Base-by-base conservation (phyloP, 2,888 invertebrate species). In the Caenorhabditis doughertyi region DNA sequence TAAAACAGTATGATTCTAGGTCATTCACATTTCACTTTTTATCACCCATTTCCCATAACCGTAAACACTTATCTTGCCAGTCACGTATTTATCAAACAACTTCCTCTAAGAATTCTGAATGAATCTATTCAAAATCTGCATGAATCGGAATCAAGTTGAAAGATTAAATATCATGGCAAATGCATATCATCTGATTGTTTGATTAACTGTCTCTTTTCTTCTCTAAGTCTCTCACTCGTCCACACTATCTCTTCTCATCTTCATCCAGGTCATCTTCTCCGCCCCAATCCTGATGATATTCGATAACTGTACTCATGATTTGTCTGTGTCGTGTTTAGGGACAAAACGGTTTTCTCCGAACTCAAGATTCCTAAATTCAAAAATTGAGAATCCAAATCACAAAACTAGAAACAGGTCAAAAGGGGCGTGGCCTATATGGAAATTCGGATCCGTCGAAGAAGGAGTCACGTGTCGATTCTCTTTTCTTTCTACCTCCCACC, bases 121-220 rank as follows among this genome's bases (percentile, higher is more conserved):
- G 13, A 35, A 25, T 51, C 29, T n/a, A 25, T 58, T n/a, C 13
- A 35, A 56, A 56, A 47, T 47, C n/a, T 47, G 44, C 55, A 29
- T 29, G 18, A 8, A 53, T 21, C 25, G 27, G 5, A 42, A 29
- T 70, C 47, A 39, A 74, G 74, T 74, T 74, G 74, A 74, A 74
- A 74, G 74, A 74, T 67, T 67, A 64, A 73, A 71, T 71, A 60
- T 47, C 58, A 71, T 32, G 56, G 25, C 51, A 35, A n/a, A 21
- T 58, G 56, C 9, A 56, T 56, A 27, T 62, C 64, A 73, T 51
- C 55, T 58, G 71, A 71, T 60, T 60, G 56, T 53, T 64, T 62
- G 70, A 70, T 70, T 70, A 58, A 55, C 35, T 39, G 25, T 16
- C 49, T 25, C 8, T 62, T 25, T 23, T 13, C 53, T 18, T 60